These are phyloP conservation scores for Odobenus rosmarus DNA, from an alignment of 2,113 vertebrate species.

Conservation along the genomic window DNA sequence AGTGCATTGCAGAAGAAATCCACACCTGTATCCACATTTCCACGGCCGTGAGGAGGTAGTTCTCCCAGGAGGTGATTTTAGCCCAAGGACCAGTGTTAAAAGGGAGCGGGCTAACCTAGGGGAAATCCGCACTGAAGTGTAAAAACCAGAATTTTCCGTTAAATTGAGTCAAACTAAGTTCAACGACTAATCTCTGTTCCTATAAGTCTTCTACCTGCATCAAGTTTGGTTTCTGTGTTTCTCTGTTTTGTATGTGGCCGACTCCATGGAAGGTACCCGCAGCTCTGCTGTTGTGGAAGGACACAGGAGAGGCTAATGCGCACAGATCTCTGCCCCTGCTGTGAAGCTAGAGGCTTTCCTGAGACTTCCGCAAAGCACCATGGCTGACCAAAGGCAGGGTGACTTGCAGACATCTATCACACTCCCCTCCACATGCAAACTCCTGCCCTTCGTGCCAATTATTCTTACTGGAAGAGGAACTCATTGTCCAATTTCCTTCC, in stretches of 20 bases:
- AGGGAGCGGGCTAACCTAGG: background rate
- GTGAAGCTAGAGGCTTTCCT: background rate
- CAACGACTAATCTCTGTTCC: background rate
- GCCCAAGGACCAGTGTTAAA: background rate
- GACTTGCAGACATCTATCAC: background rate
- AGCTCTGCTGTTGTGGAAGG: background rate
- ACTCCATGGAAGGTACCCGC: background rate
- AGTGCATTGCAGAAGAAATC: background rate
- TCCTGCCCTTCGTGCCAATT: background rate
- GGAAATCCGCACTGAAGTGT: background rate
- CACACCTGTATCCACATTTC: background rate
- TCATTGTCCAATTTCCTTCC: background rate
- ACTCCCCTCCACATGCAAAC: background rate
- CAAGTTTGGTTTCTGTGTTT: background rate
- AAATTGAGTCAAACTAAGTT: background rate
- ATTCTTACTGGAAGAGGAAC: slow-evolving; percentile 42
- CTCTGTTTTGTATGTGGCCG: background rate
- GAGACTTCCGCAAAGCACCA: background rate
- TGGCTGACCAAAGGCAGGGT: background rate
- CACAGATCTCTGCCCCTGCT: background rate
- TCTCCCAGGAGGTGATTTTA: background rate
- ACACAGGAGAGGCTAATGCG: rapidly evolving
- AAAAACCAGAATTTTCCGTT: background rate
- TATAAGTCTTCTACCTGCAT: background rate
- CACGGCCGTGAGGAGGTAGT: background rate